Evolutionary conservation across 2,797 vertebrate species (phyloP).

Genomic region (Tapirus indicus): DNA sequence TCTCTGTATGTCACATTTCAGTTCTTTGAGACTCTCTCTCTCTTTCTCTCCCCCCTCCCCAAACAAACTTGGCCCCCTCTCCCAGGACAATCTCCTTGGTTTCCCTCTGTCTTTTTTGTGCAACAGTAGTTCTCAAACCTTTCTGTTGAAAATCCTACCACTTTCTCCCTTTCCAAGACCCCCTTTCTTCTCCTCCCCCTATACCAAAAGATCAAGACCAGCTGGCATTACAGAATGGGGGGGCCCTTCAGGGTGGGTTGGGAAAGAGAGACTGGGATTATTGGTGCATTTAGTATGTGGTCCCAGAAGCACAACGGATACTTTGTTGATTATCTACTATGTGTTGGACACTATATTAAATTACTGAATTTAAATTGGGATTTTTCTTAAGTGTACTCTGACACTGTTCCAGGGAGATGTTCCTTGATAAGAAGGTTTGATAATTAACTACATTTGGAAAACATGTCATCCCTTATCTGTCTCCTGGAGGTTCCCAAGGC

Average conservation of each 20-base stretch:
- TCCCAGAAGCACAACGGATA: accelerated
- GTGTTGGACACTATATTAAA: neutral
- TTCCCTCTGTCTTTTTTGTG: neutral
- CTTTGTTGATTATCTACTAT: accelerated
- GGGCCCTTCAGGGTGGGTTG: accelerated
- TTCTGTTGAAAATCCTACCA: neutral
- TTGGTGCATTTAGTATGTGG: no score
- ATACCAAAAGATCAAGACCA: no score
- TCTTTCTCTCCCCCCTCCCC: no score
- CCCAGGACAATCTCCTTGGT: neutral
- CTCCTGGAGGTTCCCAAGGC: neutral
- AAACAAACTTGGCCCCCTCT: neutral
- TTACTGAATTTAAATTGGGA: no score
- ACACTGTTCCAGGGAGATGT: neutral
- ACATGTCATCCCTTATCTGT: neutral
- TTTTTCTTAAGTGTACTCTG: neutral
- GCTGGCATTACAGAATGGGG: neutral
- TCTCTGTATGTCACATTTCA: neutral
- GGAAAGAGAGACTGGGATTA: neutral
- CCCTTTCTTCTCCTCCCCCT: neutral
- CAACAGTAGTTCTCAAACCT: neutral
- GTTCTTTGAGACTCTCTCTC: neutral
- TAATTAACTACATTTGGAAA: neutral
- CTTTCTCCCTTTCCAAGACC: neutral
- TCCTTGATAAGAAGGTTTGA: neutral